Evolutionary conservation across 2,888 invertebrate species (phyloP), one percentile per base, ranked within the genome.

Genomic region (Candidula unifasciata): DNA sequence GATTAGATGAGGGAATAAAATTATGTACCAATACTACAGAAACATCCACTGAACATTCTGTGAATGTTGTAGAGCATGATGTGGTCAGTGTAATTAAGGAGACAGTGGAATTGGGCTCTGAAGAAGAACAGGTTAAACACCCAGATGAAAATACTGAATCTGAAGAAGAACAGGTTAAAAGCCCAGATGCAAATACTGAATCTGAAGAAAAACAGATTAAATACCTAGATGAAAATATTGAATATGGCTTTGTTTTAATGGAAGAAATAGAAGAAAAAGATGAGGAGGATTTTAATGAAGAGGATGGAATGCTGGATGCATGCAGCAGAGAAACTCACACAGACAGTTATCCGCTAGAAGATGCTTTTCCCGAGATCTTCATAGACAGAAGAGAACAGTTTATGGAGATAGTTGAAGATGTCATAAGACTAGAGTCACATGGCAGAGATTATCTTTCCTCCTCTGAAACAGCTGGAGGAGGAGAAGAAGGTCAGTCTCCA

Each of bases 351-450:
- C 13, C 8, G 2, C 44, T 44, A 24, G 66, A 60, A 35, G 82
- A 76, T 2, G 27, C 52, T 16, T 60, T 44, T 64, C 44, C n/a
- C n/a, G 82, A 87, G n/a, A 85, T 76, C 27, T 89, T 81, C 60
- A 82, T 84, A 64, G 89, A 89, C 69, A 87, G 88, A 73, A 79
- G 64, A 21, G 89, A 89, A 82, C 54, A 60, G 3, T 87, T 88
- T 54, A 24, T 88, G 16, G 88, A 88, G 77, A 81, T 87, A 33
- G 33, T 73, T 18, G 21, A 83, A 10, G 86, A 87, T 54, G 77
- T 69, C 1, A 33, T 86, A 16, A 66, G 52, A 24, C 8, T 57
- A 5, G 81, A 68, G 0, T 80, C 80, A 1, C 82, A 74, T 27
- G 66, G 35, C 0, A 73, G 57, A 24, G 82, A 66, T 18, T 37